Evolutionary conservation across 2,113 vertebrate species (phyloP), one percentile per base, ranked within the genome.

Genomic region (Rhombomys opimus): DNA sequence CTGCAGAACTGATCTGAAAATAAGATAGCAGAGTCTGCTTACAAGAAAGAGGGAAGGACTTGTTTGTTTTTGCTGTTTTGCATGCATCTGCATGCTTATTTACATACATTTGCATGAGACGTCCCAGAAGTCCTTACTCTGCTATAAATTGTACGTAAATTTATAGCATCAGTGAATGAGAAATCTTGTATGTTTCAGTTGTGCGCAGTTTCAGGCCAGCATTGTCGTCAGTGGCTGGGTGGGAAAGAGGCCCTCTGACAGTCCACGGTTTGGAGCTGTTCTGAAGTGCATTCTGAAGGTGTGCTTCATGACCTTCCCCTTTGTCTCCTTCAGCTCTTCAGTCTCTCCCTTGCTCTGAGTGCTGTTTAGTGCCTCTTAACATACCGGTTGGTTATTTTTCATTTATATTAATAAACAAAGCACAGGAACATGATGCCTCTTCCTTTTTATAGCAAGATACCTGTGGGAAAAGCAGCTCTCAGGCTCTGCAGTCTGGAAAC

Each of bases 21-120:
- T 91, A 86, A 92, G 78, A 38, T 38, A 90, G 50, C 61, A 87
- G 25, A 35, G 18, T 87, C 85, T 80, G 75, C 85, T 94, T 96
- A 72, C 57, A 75, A 54, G 67, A 97, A 95, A 97, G n/a, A 72
- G 27, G 59, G 41, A 92, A 77, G 67, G 67, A 95, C 46, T 50
- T 54, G n/a, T 59, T 95, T 95, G 50, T 32, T 67, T 96, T 96
- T 59, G n/a, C 86, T 96, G 89, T 96, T 93, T 86, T 90, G 68
- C 46, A 89, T 89, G 50, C 0, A 92, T 67, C 18, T 3, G n/a
- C 38, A 17, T 80, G 61, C n/a, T 96, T n/a, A 89, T 97, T 96
- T 97, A 81, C 94, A 96, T 97, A 94, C 1, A 96, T 95, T 95
- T 97, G 81, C 94, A 97, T 97, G 57, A 54, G 41, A 50, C 82